Percentiles rank a stretch among this genome's conserved stretches.
Evolutionary conservation across 2,797 vertebrate genomes (phyloP).

Genomic region (Argya squamiceps): DNA sequence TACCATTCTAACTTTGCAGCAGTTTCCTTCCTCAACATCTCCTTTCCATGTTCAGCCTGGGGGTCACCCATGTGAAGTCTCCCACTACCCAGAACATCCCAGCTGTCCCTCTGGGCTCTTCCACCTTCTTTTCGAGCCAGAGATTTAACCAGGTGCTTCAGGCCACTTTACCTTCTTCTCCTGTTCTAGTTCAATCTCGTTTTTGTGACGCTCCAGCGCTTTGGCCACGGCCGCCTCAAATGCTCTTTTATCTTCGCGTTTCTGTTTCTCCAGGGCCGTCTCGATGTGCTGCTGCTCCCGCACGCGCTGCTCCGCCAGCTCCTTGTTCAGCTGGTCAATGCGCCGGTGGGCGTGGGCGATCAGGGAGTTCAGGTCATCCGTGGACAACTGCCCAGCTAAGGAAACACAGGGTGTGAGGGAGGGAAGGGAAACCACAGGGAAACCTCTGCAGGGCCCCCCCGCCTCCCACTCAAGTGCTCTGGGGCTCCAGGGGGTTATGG

Average conservation of each 20-base stretch:
- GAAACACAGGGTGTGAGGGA: neutral
- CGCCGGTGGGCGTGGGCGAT: conserved; percentile 94
- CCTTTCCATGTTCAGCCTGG: neutral
- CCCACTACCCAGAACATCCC: neutral
- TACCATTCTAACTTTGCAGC: neutral
- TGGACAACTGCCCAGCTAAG: conserved; percentile 87
- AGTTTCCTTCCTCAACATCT: neutral
- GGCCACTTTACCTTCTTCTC: conserved; percentile 85
- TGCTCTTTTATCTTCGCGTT: conserved; percentile 83
- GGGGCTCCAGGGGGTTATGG: fast-evolving
- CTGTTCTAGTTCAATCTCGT: conserved; percentile 84
- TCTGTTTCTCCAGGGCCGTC: conserved; percentile 87
- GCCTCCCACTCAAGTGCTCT: fast-evolving
- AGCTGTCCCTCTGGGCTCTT: neutral
- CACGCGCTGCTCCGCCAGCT: conserved; percentile 90
- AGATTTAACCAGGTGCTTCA: neutral
- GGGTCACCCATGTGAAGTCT: neutral
- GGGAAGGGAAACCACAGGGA: neutral
- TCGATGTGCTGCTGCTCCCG: conserved; percentile 90
- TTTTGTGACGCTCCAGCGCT: conserved; percentile 82
- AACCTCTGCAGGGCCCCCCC: fast-evolving
- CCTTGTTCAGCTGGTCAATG: conserved; percentile 91
- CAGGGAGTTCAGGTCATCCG: conserved; percentile 90
- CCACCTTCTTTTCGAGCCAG: neutral
- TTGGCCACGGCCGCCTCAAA: conserved; percentile 84